These are phyloP conservation scores for Acestrorhynchus altus DNA, from an alignment of 2,797 vertebrate species.

Conservation along the genomic window DNA sequence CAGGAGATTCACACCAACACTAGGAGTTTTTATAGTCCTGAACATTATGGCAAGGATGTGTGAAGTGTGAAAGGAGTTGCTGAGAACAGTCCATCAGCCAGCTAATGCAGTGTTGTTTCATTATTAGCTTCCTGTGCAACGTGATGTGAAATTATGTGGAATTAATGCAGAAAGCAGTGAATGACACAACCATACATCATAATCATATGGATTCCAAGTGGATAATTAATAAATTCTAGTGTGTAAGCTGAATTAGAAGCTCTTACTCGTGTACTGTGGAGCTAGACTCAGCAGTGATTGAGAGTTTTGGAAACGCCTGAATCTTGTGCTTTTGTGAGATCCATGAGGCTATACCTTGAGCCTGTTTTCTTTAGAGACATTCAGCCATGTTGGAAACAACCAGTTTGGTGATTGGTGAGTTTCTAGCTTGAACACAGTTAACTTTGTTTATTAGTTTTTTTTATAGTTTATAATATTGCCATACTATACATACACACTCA, in stretches of 20 bases:
- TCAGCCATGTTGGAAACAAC: too few relatives aligned
- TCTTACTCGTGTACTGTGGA: neutral
- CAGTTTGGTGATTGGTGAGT: too few relatives aligned
- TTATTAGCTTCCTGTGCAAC: neutral
- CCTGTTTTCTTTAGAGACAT: neutral
- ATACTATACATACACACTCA: too few relatives aligned
- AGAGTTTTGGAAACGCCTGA: neutral
- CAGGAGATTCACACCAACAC: neutral
- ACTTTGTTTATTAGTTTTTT: too few relatives aligned
- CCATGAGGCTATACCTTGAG: neutral
- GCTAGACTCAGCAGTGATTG: neutral
- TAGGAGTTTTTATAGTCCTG: neutral
- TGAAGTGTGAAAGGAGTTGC: neutral
- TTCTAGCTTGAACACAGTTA: too few relatives aligned
- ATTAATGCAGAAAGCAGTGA: constrained; percentile 2
- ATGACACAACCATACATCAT: neutral
- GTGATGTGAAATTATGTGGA: constrained; percentile 5
- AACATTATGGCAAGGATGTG: neutral
- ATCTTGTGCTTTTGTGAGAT: neutral
- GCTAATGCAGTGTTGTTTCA: constrained; percentile 1
- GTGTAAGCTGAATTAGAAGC: constrained; percentile 2
- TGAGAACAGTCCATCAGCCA: neutral
- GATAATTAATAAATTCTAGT: constrained; percentile 11
- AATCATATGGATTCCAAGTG: constrained; percentile 29
- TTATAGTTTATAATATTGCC: too few relatives aligned